Conservation (phyloP, 2,113 vertebrate genomes). For the Brienomyrus brachyistius region DNA sequence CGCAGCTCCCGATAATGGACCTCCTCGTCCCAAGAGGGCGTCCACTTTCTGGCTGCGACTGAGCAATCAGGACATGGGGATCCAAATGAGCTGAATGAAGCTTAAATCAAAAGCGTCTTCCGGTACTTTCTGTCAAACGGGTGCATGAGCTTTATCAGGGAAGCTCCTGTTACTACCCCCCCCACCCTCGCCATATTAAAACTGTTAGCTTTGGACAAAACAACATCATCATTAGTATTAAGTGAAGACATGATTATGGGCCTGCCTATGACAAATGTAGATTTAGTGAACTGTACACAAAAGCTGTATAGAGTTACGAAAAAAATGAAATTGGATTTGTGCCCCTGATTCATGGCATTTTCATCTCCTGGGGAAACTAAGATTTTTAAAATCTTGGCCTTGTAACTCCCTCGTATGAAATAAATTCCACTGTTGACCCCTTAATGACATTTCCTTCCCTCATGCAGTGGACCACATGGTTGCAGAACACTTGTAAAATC, state of each 20-base stretch:
- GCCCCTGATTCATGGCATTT: neutral
- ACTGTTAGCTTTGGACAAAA: neutral
- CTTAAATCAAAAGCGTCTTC: conserved; percentile 15
- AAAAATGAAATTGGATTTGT: neutral
- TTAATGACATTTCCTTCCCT: neutral
- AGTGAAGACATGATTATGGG: neutral
- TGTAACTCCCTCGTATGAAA: neutral
- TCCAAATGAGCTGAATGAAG: neutral
- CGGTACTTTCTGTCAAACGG: neutral
- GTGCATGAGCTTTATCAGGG: conserved; percentile 10
- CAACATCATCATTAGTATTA: neutral
- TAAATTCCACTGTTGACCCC: neutral
- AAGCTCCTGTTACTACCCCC: neutral
- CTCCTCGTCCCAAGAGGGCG: neutral
- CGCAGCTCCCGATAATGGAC: neutral
- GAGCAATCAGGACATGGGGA: neutral
- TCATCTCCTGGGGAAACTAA: neutral
- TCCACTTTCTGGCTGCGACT: neutral
- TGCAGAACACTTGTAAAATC: neutral
- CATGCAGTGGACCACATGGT: neutral
- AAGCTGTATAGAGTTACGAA: neutral
- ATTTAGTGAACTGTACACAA: neutral
- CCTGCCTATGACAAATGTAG: neutral
- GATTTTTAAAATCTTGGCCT: neutral
- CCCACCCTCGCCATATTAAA: neutral